phyloP scores from a whole-genome alignment of 2,888 invertebrate species.

The Drosophila rubida region DNA sequence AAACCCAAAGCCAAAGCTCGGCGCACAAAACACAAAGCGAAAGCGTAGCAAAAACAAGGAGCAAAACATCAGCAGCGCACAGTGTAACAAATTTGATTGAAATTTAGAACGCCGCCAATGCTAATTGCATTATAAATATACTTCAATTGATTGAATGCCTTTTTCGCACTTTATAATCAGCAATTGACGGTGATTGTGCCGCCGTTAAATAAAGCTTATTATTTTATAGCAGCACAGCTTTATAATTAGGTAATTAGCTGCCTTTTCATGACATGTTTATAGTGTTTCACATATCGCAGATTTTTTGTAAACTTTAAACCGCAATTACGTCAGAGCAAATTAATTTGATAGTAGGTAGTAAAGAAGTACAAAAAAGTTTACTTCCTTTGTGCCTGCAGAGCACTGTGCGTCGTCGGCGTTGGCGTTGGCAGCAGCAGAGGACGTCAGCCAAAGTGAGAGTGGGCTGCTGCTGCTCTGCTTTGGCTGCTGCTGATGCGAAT shows the following conservation, averaged over 20 bases:
- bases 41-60: constrained; percentile 74
- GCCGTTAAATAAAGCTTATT: not conserved
- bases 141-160: not conserved
- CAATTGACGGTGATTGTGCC: not conserved
- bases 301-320: not conserved
- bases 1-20: constrained; percentile 50
- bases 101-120: not conserved
- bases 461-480: constrained; percentile 36
- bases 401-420: constrained; percentile 53
- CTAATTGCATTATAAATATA: not conserved
- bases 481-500: constrained; percentile 35
- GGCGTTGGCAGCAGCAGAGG: constrained; percentile 43
- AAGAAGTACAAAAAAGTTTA: not conserved
- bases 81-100: constrained; percentile 36
- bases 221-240: not conserved
- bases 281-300: not conserved
- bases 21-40: constrained; percentile 50
- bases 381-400: constrained; percentile 6
- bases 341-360: not conserved
- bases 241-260: not conserved
- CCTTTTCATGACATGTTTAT: not conserved
- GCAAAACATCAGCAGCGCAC: constrained; percentile 56
- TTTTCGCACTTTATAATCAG: not conserved
- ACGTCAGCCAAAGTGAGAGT: constrained; percentile 53
- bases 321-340: not conserved